phyloP scores from a whole-genome alignment of 2,113 vertebrate species.

The Platichthys flesus region DNA sequence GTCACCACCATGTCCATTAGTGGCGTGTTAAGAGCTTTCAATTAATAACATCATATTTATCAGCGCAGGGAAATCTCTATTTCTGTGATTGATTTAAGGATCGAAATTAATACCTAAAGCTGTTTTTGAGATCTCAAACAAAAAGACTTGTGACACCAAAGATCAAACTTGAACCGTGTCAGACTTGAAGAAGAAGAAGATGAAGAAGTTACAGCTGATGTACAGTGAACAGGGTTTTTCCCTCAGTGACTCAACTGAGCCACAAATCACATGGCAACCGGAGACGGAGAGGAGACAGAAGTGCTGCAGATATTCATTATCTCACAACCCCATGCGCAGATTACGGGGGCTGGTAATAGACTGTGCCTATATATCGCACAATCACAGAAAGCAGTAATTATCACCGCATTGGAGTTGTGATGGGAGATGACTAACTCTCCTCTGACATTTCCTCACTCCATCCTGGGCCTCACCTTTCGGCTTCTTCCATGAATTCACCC shows the following conservation, averaged over 20 bases:
- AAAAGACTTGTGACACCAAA: not conserved
- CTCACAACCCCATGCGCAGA: conserved; percentile 47
- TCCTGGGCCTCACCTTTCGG: not conserved
- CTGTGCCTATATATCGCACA: conserved; percentile 23
- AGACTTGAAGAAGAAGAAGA: not conserved
- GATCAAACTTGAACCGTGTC: not conserved
- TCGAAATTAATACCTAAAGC: not conserved
- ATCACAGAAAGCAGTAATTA: conserved; percentile 58
- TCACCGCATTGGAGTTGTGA: conserved; percentile 7
- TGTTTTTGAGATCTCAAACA: not conserved
- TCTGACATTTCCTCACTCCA: not conserved
- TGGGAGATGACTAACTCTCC: conserved; percentile 16
- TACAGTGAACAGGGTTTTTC: conserved; percentile 4
- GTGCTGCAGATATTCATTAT: conserved; percentile 45
- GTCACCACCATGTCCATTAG: not conserved
- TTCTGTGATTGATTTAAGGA: not conserved
- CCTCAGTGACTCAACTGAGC: conserved; percentile 15
- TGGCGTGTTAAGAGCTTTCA: no score
- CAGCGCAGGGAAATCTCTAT: conserved; percentile 3
- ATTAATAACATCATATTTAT: not conserved
- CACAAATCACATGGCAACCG: conserved; percentile 43
- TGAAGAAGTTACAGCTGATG: not conserved
- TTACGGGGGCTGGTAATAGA: conserved; percentile 39
- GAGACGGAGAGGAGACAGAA: conserved; percentile 26
- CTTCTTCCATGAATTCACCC: not conserved